phyloP scores from a whole-genome alignment of 2,888 invertebrate species.

The Euproctis similis region DNA sequence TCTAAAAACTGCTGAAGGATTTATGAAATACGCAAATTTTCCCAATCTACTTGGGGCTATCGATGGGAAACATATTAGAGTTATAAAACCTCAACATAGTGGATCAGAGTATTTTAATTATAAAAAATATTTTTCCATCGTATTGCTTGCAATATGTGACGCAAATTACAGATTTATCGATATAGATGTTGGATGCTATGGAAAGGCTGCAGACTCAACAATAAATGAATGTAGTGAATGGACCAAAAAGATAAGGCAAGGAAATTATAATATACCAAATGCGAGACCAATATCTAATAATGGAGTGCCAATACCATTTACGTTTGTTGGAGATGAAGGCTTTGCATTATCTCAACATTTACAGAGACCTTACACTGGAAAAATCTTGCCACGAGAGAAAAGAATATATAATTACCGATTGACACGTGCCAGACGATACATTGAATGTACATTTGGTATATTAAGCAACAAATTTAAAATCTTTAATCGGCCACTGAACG shows the following conservation, averaged over 20 bases:
- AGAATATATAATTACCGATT: slow-evolving; percentile 7
- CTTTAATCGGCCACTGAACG: slow-evolving; percentile 2
- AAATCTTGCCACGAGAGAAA: slow-evolving; percentile 6
- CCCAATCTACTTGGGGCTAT: slow-evolving; percentile 9
- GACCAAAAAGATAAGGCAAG: slow-evolving; percentile 5
- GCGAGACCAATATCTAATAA: slow-evolving; percentile 8
- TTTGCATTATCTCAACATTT: slow-evolving; percentile 11
- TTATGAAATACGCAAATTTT: slow-evolving; percentile 8
- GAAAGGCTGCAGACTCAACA: slow-evolving; percentile 4
- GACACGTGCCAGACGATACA: slow-evolving; percentile 4
- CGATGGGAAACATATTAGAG: slow-evolving; percentile 8
- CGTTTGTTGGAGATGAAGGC: slow-evolving; percentile 10
- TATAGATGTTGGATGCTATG: slow-evolving; percentile 17
- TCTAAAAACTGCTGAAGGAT: too few species aligned
- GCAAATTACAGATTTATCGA: slow-evolving; percentile 22
- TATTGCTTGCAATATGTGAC: slow-evolving; percentile 22
- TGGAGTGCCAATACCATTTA: slow-evolving; percentile 3
- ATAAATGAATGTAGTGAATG: slow-evolving; percentile 6
- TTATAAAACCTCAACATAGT: slow-evolving; percentile 9
- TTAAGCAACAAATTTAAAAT: too few species aligned
- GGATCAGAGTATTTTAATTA: slow-evolving; percentile 12
- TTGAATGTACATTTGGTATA: too few species aligned
- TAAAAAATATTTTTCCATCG: slow-evolving; percentile 17
- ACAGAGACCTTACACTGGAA: slow-evolving; percentile 10
- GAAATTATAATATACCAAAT: slow-evolving; percentile 8